Conservation (phyloP, 2,888 invertebrate species). For the Drosophila merina region DNA sequence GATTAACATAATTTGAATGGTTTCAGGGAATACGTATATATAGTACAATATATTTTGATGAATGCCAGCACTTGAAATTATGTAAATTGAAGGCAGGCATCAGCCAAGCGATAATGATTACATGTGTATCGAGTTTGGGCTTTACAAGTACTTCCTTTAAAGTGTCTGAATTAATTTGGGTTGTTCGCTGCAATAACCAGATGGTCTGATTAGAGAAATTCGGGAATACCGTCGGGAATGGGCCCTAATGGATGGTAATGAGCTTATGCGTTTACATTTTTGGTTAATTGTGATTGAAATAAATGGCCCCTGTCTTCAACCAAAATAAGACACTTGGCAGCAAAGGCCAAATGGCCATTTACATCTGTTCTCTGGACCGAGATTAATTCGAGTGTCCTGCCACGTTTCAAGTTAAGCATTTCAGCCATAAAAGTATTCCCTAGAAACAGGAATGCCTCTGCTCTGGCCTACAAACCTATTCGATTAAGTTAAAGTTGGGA, state of each 20-base stretch:
- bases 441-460: constrained; percentile 20
- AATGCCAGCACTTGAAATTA: constrained; percentile 36
- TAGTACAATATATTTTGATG: constrained; percentile 4
- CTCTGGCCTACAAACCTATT: background rate
- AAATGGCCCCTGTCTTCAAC: constrained; percentile 20
- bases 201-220: background rate
- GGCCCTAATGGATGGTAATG: constrained; percentile 25
- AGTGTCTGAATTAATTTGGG: constrained; percentile 6
- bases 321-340: constrained; percentile 6
- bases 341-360: constrained; percentile 19
- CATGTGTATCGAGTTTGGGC: constrained; percentile 1
- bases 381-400: constrained; percentile 19
- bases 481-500: too few species aligned
- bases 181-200: background rate
- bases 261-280: constrained; percentile 24
- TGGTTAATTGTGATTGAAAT: constrained; percentile 36
- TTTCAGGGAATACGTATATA: background rate
- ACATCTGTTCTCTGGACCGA: constrained; percentile 12
- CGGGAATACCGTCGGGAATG: background rate
- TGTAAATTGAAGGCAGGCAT: constrained; percentile 27
- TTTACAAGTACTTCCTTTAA: constrained; percentile 10
- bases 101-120: constrained; percentile 21
- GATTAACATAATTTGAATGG: constrained; percentile 41
- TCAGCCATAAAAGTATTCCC: constrained; percentile 28
- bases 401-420: constrained; percentile 23